phyloP scores from a whole-genome alignment of 2,888 invertebrate species.

The Eupithecia abbreviata region DNA sequence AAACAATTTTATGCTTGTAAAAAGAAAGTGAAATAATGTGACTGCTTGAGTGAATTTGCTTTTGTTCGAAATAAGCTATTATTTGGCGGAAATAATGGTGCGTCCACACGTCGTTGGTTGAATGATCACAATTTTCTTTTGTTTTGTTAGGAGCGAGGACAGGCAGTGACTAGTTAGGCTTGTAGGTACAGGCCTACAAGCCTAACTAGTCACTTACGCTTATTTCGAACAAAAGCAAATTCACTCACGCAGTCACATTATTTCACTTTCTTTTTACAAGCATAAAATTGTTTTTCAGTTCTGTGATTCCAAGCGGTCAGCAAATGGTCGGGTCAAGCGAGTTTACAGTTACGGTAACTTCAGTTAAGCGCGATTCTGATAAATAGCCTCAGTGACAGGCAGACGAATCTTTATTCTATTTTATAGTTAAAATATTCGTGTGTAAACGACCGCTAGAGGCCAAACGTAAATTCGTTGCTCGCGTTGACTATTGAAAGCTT shows the following conservation, averaged over 20 bases:
- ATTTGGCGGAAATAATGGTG: neutral
- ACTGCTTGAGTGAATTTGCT: neutral
- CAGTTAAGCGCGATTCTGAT: conserved; percentile 23
- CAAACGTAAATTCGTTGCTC: neutral
- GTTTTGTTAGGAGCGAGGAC: too few species aligned
- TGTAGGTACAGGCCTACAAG: neutral
- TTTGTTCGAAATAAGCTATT: neutral
- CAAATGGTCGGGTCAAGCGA: conserved; percentile 2
- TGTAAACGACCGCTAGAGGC: neutral
- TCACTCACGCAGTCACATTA: neutral
- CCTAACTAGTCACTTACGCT: too few species aligned
- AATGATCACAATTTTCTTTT: neutral
- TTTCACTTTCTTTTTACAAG: neutral
- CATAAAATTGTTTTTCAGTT: neutral
- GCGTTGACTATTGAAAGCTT: conserved; percentile 12
- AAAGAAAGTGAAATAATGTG: neutral
- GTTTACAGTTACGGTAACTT: conserved; percentile 1
- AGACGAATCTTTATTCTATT: conserved; percentile 23
- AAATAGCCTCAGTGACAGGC: conserved; percentile 21
- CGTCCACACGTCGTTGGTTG: neutral
- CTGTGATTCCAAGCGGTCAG: neutral
- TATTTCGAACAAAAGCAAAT: neutral
- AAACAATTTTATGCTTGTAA: neutral
- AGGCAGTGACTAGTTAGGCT: neutral
- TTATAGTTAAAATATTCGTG: conserved; percentile 11